Base-by-base conservation (phyloP, 2,797 vertebrate species). In the Clamator glandarius region DNA sequence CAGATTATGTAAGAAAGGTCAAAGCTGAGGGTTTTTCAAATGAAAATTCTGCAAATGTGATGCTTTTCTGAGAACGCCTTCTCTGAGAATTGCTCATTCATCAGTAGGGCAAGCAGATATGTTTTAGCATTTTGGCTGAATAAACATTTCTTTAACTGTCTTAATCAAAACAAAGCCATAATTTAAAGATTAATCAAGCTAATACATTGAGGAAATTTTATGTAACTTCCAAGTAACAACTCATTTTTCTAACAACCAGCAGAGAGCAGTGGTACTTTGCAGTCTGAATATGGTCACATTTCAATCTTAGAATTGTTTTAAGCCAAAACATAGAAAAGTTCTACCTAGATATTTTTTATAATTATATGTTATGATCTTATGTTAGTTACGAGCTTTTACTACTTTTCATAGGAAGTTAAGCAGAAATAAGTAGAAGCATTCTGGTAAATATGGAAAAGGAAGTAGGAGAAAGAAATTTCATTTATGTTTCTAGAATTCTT, bases 201-300 rank as follows among this genome's bases (percentile, higher is more conserved):
- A 87, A 76, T 62, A 61, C 4, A 16, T 25, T 39, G 51, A 67
- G 39, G 12, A 83, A 58, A 12, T 72, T 73, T 16, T 26, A 74
- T 62, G 46, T 28, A 81, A 72, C 42, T 75, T 57, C 19, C 42
- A 90, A 87, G 54, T 8, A 92, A 12, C 46, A 87, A 95, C 66
- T 95, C 74, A 63, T 70, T 93, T 93, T 89, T 81, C 31, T 75
- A 93, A 39, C 89, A 91, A 61, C 92, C 95, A 96, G 94, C 87
- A 96, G 95, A 96, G 96, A 94, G 95, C 95, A 95, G 82, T 96
- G 73, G 87, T 89, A 94, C 89, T 96, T 96, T 95, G 89, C 79
- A 4, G 58, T 92, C 81, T 0, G 0, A 85, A 81, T 46, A 23
- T 39, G 50, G 87, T 80, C 39, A 61, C 26, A 51, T 64, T 64